Conservation (phyloP, 2,797 vertebrate genomes). For the Parambassis ranga region DNA sequence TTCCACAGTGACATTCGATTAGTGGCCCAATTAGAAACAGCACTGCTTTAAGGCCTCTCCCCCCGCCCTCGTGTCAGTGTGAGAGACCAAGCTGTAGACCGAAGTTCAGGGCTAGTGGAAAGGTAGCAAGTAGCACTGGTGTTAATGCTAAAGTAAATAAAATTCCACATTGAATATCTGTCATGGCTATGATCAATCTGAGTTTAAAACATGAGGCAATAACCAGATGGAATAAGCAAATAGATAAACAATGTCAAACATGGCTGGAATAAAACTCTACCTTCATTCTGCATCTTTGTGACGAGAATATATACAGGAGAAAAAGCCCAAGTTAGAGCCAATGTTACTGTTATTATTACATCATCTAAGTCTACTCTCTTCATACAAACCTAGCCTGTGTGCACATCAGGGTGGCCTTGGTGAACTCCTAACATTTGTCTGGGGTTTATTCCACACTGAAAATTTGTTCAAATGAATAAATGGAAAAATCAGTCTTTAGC, state of each 20-base stretch:
- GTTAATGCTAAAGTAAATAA: neutral
- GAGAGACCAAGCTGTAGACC: conserved; percentile 65
- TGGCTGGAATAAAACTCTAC: too few relatives aligned
- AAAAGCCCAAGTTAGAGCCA: too few relatives aligned
- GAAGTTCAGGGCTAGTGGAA: conserved; percentile 61
- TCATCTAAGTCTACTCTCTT: too few relatives aligned
- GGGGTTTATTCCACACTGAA: neutral
- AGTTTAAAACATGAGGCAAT: too few relatives aligned
- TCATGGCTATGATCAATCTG: too few relatives aligned
- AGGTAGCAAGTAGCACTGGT: neutral
- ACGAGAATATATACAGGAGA: too few relatives aligned
- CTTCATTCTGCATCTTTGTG: too few relatives aligned
- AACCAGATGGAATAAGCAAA: too few relatives aligned
- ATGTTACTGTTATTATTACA: too few relatives aligned
- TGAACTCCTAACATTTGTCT: neutral
- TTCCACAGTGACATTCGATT: conserved; percentile 86
- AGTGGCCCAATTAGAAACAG: conserved; percentile 85
- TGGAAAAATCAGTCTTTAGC: conserved; percentile 31
- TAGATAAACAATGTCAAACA: too few relatives aligned
- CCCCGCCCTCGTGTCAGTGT: conserved; percentile 52
- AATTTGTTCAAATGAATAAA: conserved; percentile 6
- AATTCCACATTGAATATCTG: neutral
- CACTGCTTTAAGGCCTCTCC: conserved; percentile 74
- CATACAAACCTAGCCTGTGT: neutral
- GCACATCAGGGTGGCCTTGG: conserved; percentile 2